Evolutionary conservation across 2,888 invertebrate genomes (phyloP), one percentile per base, ranked within the genome.

Genomic region (Synanthedon vespiformis): DNA sequence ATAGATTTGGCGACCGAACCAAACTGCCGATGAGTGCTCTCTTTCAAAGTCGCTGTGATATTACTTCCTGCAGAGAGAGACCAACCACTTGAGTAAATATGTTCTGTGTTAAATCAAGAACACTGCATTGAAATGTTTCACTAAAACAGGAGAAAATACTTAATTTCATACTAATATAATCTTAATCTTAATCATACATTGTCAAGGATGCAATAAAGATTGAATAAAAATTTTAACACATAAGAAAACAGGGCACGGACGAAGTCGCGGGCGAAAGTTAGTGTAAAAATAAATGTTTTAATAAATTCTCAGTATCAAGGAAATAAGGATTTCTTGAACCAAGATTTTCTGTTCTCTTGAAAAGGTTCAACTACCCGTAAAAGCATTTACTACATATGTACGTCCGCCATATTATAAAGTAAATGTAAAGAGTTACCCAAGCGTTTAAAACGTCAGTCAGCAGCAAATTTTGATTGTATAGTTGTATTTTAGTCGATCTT

Each of bases 41-140:
- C 56, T 56, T 61, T 58, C 53, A 55, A 59, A 57, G 52, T 51
- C 56, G 59, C 57, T 70, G 34, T 34, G 34, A 34, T 70, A 72
- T 71, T 71, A 62, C 67, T 66, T 66, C 63, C 65, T 58, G 56
- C 48, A 47, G 52, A 8, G 34, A 34, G 10, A 34, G 34, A 34
- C 34, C 34, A 34, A 34, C 34, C 34, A 34, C 34, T 34, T 34
- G 34, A 34, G 34, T 34, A 34, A 34, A 34, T 34, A 34, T 34
- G 34, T 34, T 34, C 34, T 34, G 6, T 34, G 34, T 34, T 34
- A 34, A 34, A 34, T 34, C 34, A 10, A 34, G 34, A 34, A 34
- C 34, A 34, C 34, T 34, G 8, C 2, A 34, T 34, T 34, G 34
- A 34, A 34, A 34, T 34, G 10, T 34, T 34, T 34, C 10, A 5